These are phyloP conservation scores for Xenopus borealis DNA, from an alignment of 2,113 vertebrate genomes.

Conservation along the genomic window DNA sequence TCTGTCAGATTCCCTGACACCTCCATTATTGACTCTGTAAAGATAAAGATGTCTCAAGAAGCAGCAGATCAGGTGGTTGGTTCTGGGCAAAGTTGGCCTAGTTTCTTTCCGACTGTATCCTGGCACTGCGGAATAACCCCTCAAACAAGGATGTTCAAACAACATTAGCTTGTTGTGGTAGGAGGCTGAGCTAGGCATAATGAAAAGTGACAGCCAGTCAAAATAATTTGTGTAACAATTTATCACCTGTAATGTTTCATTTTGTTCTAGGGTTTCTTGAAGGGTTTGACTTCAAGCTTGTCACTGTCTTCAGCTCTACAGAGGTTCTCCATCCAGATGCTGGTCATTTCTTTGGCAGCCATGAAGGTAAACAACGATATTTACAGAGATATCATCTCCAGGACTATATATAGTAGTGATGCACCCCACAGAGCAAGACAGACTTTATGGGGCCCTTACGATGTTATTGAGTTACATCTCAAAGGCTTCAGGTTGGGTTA, in stretches of 20 bases:
- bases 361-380: not conserved
- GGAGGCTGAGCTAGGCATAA: not conserved
- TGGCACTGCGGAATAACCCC: not conserved
- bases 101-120: not conserved
- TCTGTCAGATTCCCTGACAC: not conserved
- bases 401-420: too few relatives aligned
- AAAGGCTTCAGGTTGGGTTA: too few relatives aligned
- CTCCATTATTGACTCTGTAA: conserved; percentile 40
- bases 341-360: not conserved
- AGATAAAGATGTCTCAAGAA: conserved; percentile 42
- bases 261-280: not conserved
- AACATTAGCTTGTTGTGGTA: conserved; percentile 16
- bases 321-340: too few relatives aligned
- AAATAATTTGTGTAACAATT: conserved; percentile 18
- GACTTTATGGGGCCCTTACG: too few relatives aligned
- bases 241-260: conserved; percentile 10
- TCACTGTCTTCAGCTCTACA: not conserved
- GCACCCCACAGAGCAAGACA: too few relatives aligned
- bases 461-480: too few relatives aligned
- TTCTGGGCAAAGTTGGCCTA: not conserved
- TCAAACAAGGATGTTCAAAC: conserved; percentile 6
- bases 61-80: not conserved
- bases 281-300: not conserved
- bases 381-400: not conserved
- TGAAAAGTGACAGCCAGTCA: conserved; percentile 23